Evolutionary conservation across 37 sponge, comb jelly and placozoan species (phyloP).

Genomic region (Oscarella lobularis): DNA sequence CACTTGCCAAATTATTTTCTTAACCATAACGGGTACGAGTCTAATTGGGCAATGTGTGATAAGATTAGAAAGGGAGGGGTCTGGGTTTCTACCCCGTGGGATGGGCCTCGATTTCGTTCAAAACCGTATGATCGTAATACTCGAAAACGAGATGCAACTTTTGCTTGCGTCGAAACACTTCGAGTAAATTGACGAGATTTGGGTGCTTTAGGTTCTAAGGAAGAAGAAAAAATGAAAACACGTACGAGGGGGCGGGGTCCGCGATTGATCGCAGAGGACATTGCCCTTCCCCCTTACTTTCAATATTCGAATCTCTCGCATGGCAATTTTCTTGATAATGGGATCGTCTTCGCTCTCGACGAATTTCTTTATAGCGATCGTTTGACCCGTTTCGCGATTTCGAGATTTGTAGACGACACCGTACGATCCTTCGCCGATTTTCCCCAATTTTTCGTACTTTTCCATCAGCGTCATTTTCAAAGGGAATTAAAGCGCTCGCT

Average conservation of each 20-base stretch:
- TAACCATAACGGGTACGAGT: too few species aligned
- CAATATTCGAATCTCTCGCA: conserved; percentile 85
- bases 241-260: too few species aligned
- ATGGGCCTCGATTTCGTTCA: conserved; percentile 86
- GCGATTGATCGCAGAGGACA: too few species aligned
- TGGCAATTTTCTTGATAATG: conserved; percentile 76
- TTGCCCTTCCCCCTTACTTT: conserved; percentile 45
- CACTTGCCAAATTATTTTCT: conserved; percentile 84
- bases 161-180: conserved; percentile 79
- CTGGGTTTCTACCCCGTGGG: conserved; percentile 52
- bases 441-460: conserved; percentile 81
- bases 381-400: conserved; percentile 68
- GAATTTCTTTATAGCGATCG: conserved; percentile 97
- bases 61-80: too few species aligned
- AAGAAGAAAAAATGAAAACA: not conserved
- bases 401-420: conserved; percentile 95
- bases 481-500: too few species aligned
- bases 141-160: conserved; percentile 96
- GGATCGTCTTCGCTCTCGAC: conserved; percentile 98
- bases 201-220: conserved; percentile 79
- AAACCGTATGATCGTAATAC: conserved; percentile 94
- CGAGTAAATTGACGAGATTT: conserved; percentile 93
- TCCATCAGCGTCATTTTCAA: conserved; percentile 74
- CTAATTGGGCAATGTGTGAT: too few species aligned
- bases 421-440: conserved; percentile 96